Percentiles rank a stretch among this genome's conserved stretches.
phyloP scores from a whole-genome alignment of 2,888 invertebrate species.

The Orthonevra nobilis region DNA sequence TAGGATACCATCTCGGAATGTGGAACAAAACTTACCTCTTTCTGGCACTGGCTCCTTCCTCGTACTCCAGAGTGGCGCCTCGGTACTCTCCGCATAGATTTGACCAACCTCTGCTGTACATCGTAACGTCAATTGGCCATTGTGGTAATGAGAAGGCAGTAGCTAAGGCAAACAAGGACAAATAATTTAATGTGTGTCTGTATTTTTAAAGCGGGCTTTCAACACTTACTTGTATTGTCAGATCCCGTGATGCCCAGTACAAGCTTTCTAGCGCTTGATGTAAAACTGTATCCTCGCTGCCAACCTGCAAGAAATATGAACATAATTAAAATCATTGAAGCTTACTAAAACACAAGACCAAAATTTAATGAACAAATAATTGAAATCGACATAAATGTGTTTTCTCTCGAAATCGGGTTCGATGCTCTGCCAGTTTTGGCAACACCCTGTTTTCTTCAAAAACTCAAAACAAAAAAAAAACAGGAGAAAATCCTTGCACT shows the following conservation, averaged over 20 bases:
- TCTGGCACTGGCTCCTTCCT: slow-evolving; percentile 74
- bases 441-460: too few species aligned
- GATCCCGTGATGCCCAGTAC: slow-evolving; percentile 73
- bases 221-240: slow-evolving; percentile 72
- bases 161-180: slow-evolving; percentile 61
- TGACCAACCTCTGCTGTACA: slow-evolving; percentile 73
- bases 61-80: slow-evolving; percentile 72
- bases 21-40: slow-evolving; percentile 71
- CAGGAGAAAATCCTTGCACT: not conserved
- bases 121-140: slow-evolving; percentile 72
- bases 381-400: slow-evolving; percentile 27
- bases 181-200: slow-evolving; percentile 22
- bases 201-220: not conserved
- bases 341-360: not conserved
- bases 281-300: slow-evolving; percentile 71
- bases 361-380: slow-evolving; percentile 53
- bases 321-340: slow-evolving; percentile 14
- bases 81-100: slow-evolving; percentile 72
- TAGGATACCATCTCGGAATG: not conserved
- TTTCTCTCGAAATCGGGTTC: too few species aligned
- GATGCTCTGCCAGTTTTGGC: not conserved
- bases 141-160: slow-evolving; percentile 73
- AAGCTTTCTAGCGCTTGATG: slow-evolving; percentile 72
- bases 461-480: not conserved
- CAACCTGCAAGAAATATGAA: slow-evolving; percentile 72